Base-by-base conservation (phyloP, 2,113 vertebrate genomes). In the Polypterus senegalus region DNA sequence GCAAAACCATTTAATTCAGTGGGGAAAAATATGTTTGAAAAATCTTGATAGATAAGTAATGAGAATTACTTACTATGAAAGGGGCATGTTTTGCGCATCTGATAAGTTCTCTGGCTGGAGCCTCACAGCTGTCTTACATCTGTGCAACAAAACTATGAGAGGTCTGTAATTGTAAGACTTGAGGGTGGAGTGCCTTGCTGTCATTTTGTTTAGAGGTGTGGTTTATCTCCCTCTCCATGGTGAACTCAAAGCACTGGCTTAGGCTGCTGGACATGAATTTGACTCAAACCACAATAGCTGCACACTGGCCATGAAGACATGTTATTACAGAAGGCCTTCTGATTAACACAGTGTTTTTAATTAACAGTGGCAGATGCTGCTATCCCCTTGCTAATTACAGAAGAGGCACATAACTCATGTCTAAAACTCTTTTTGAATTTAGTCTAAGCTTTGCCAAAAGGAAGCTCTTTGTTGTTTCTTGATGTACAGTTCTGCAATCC, bases 271-370 rank as follows among this genome's bases (percentile, higher is more conserved):
- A 58, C 59, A 54, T 51, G 75, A 74, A 62, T 27, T 61, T 46
- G 65, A 59, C 60, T 64, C 68, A 76, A 69, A 79, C 71, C 73
- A 53, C 71, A 74, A 49, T 8, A 66, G 72, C 65, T 77, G 67
- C 49, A 54, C 61, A 63, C 63, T 57, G 65, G 57, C 54, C 43
- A 27, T 46, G 58, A 47, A 67, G 51, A 71, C 68, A 49, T 67
- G 66, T 65, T 46, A 63, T 55, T 47, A 43, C 48, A 49, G 48
- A 61, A 49, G 62, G 68, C 61, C 66, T 49, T 68, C 59, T 76
- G 54, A 72, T 65, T 65, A 63, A 61, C 62, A 49, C 67, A 46
- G 58, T 74, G 59, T 74, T 77, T 77, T 75, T 70, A 80, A 80
- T 82, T 70, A 73, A 68, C 64, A 61, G 64, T 69, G 65, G 63